Evolutionary conservation across 2,797 vertebrate species (phyloP).

Genomic region (Lutjanus campechanus): DNA sequence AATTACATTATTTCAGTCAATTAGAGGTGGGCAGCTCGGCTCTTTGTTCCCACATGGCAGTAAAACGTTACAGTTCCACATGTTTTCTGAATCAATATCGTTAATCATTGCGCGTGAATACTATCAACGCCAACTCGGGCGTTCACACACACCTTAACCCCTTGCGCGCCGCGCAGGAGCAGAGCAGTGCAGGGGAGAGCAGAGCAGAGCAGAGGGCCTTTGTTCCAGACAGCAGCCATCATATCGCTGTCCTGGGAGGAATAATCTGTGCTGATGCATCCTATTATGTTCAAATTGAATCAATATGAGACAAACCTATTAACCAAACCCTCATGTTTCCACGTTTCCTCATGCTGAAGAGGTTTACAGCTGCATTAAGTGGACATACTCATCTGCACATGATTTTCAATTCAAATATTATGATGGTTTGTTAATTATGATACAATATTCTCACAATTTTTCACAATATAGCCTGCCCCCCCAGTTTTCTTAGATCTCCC

Average conservation of each 20-base stretch:
- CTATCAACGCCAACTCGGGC: conserved; percentile 21
- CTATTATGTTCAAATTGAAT: not conserved
- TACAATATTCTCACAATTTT: not conserved
- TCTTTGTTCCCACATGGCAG: conserved; percentile 30
- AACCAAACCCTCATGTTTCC: not conserved
- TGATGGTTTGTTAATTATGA: not conserved
- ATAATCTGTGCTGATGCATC: not conserved
- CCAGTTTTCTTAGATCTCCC: no score
- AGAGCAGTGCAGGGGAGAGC: not conserved
- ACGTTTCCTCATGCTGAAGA: not conserved
- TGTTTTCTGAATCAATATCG: conserved; percentile 48
- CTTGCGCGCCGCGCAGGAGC: conserved; percentile 24
- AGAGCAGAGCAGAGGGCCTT: conserved; percentile 38
- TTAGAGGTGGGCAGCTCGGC: conserved; percentile 22
- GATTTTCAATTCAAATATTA: not conserved
- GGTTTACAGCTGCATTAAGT: conserved; percentile 7
- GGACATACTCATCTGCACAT: not conserved
- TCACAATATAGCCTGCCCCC: fast-evolving
- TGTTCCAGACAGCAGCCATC: conserved; percentile 49
- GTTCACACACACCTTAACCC: conserved; percentile 61
- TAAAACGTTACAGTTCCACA: conserved; percentile 34
- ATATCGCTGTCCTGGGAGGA: conserved; percentile 16
- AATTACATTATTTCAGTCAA: conserved; percentile 49
- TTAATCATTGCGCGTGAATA: conserved; percentile 48
- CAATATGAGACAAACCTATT: conserved; percentile 9